phyloP scores from a whole-genome alignment of 2,888 invertebrate genomes.

The Hemicrepidius hirtus region DNA sequence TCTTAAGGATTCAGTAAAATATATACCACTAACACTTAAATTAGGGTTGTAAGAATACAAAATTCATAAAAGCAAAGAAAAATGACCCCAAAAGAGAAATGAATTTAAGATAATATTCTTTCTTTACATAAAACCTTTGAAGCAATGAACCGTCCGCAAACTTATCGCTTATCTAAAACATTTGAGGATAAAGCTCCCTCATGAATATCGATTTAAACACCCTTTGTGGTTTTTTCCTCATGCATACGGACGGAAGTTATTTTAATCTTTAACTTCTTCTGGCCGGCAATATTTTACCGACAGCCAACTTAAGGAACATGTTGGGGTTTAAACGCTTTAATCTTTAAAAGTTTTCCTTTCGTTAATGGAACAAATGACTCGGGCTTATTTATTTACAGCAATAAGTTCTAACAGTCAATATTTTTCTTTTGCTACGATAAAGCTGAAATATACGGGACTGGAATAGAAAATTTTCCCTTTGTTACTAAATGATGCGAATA shows the following conservation, averaged over 20 bases:
- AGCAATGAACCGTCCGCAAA: not conserved
- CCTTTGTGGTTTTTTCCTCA: constrained; percentile 1
- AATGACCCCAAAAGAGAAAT: not conserved
- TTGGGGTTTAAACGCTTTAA: not conserved
- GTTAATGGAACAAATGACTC: not conserved
- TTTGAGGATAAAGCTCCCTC: constrained; percentile 17
- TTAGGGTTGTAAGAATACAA: too few relatives aligned
- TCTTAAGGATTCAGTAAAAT: too few relatives aligned
- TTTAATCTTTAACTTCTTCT: not conserved
- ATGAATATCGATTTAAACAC: constrained; percentile 28
- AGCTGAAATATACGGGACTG: constrained; percentile 4
- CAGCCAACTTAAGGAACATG: not conserved
- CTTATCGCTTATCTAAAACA: constrained; percentile 34
- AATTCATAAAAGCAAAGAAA: too few relatives aligned
- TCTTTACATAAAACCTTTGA: not conserved
- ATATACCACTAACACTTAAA: too few relatives aligned
- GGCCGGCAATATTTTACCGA: not conserved
- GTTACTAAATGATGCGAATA: constrained; percentile 33
- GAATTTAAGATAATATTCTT: constrained; percentile 7
- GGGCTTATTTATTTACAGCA: constrained; percentile 10
- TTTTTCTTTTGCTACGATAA: constrained; percentile 20
- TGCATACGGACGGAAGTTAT: not conserved
- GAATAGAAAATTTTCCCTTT: constrained; percentile 28
- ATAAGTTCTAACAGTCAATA: constrained; percentile 1
- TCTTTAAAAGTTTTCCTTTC: not conserved